Conservation (phyloP, 35 echinoderm and acorn worm genomes). For the Apostichopus parvimensis region DNA sequence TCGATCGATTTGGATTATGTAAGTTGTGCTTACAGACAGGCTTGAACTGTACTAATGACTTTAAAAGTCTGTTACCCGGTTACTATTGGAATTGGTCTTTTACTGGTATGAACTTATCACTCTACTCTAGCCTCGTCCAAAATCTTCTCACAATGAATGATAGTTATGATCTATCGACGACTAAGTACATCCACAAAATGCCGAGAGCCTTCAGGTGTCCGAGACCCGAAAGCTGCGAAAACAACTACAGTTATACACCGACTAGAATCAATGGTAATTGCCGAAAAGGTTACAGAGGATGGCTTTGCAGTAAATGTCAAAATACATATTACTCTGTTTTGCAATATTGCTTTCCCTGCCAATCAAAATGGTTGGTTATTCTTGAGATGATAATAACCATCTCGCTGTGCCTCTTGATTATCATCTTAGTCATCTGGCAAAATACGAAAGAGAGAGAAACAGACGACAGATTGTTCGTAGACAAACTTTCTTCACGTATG, state of each 20-base stretch:
- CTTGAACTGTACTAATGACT: conserved; percentile 52
- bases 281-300: conserved; percentile 38
- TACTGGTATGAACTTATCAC: background rate
- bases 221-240: background rate
- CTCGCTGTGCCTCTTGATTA: background rate
- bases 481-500: conserved; percentile 37
- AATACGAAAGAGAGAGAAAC: background rate
- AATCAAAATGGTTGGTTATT: conserved; percentile 1
- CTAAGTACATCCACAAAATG: background rate
- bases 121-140: conserved; percentile 13
- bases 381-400: background rate
- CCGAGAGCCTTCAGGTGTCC: conserved; percentile 5
- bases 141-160: background rate
- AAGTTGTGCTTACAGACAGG: conserved; percentile 18
- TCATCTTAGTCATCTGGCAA: conserved; percentile 31
- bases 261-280: background rate
- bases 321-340: conserved; percentile 46
- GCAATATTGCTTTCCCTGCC: conserved; percentile 48
- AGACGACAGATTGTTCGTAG: background rate
- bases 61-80: conserved; percentile 39
- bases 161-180: background rate
- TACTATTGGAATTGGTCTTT: conserved; percentile 62
- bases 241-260: conserved; percentile 7
- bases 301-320: conserved; percentile 56
- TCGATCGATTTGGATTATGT: conserved; percentile 41